Evolutionary conservation across 1,140 invertebrate species (phyloP).

Genomic region (Panagrolaimus sp.): DNA sequence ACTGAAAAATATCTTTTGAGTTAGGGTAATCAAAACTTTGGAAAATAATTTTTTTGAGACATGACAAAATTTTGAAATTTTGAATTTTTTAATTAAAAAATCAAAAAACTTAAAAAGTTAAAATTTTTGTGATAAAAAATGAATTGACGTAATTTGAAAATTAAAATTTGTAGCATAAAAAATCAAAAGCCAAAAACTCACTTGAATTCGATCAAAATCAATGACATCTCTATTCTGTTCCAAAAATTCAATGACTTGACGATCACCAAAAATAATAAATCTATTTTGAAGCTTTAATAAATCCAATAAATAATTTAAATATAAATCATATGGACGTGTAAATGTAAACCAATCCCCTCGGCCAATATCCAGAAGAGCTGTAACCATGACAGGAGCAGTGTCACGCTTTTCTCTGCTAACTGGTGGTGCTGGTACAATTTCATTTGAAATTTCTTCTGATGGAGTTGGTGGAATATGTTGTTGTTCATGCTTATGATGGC

Average conservation of each 20-base stretch:
- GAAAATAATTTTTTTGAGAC: no score
- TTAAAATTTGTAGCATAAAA: no score
- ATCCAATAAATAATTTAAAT: slow-evolving; percentile 33
- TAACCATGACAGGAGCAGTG: slow-evolving; percentile 33
- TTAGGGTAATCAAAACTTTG: background rate
- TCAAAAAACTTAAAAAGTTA: no score
- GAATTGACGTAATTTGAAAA: no score
- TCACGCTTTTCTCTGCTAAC: background rate
- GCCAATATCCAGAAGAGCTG: slow-evolving; percentile 47
- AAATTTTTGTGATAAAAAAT: no score
- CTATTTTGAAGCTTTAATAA: slow-evolving; percentile 35
- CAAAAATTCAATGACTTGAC: slow-evolving; percentile 28
- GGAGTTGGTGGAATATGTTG: background rate
- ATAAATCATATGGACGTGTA: slow-evolving; percentile 34
- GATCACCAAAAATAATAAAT: slow-evolving; percentile 42
- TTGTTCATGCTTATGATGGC: background rate
- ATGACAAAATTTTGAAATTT: no score
- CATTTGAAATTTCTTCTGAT: background rate
- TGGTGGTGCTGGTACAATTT: background rate
- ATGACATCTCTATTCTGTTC: slow-evolving; percentile 10
- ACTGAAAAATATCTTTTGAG: slow-evolving; percentile 12
- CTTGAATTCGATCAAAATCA: slow-evolving; percentile 32
- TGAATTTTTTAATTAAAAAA: no score
- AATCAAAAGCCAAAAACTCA: no score
- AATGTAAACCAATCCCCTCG: slow-evolving; percentile 41